These are phyloP conservation scores for Frankliniella fusca DNA, from an alignment of 2,888 invertebrate species.

Conservation along the genomic window DNA sequence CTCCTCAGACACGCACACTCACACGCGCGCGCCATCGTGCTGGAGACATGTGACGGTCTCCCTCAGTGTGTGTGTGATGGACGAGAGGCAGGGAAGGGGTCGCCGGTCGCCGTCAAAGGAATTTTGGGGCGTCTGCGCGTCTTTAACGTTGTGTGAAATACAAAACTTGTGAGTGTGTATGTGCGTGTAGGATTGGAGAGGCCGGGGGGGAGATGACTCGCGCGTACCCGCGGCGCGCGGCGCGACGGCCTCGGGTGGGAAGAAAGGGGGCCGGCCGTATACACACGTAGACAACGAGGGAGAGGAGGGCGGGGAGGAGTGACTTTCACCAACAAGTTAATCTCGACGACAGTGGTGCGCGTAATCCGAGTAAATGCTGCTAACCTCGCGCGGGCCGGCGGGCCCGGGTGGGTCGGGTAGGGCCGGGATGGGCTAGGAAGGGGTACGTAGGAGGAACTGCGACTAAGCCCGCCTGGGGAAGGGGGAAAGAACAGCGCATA, in stretches of 20 bases:
- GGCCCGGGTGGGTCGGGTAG: no score
- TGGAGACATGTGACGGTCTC: slow-evolving; percentile 17
- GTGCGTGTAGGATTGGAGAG: background rate
- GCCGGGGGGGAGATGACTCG: background rate
- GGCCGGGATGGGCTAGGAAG: no score
- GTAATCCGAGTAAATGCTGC: no score
- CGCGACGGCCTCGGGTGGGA: background rate
- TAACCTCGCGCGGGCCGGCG: no score
- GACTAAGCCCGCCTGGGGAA: no score
- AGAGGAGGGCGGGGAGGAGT: background rate
- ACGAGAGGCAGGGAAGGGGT: background rate
- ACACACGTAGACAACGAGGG: background rate
- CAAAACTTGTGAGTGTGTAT: background rate
- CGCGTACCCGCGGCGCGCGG: background rate
- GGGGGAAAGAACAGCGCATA: no score
- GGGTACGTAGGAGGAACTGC: no score
- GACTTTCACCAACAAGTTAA: no score
- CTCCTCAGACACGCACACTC: background rate
- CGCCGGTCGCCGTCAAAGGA: background rate
- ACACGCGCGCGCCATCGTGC: background rate
- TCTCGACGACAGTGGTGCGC: no score
- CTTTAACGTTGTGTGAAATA: slow-evolving; percentile 21
- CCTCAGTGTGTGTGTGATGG: background rate
- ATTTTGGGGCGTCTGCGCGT: background rate
- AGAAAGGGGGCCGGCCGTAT: background rate